Base-by-base conservation (phyloP, 1,140 invertebrate genomes). In the Drosophila melanica region DNA sequence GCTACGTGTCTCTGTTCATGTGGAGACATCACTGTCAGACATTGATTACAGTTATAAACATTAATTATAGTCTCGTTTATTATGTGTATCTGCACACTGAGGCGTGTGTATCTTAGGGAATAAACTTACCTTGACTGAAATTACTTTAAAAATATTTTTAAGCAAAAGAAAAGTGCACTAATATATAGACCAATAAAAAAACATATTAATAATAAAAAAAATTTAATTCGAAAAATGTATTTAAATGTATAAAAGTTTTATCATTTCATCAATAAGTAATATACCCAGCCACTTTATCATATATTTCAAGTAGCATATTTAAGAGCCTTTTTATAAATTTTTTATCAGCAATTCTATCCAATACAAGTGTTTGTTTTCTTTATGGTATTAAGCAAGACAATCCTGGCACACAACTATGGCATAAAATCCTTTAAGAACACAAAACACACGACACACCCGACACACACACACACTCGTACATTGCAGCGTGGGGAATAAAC, bases 61-160 rank as follows among this genome's bases (percentile, higher is more conserved):
- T 75, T 78, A 69, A 85, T 85, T 81, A 81, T 53, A 50, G 11
- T 23, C 57, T 45, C n/a, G 47, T 57, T 53, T 50, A 20, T 35
- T n/a, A 9, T 51, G 44, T 3, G 23, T n/a, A 16, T 11, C 30
- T 57, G 6, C n/a, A 4, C 39, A n/a, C 39, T 9, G 7, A 8
- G 8, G 33, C 33, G 33, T 0, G 33, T 2, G 33, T 10, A 35
- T 9, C 3, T 35, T 8, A 35, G 33, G 1, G 2, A 35, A 35
- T 35, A 8, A 35, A 35, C 33, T 10, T 35, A 35, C 33, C 7
- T 35, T 35, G 27, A 33, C 9, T 33, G 4, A 33, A 8, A 33
- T 33, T 7, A 33, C 30, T 33, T 33, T 33, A 1, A 33, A 33
- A 33, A 27, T 2, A 27, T 27, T 27, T 27, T 27, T 27, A 7